Conservation (phyloP, 1,140 invertebrate species). For the Melanaphis sacchari region DNA sequence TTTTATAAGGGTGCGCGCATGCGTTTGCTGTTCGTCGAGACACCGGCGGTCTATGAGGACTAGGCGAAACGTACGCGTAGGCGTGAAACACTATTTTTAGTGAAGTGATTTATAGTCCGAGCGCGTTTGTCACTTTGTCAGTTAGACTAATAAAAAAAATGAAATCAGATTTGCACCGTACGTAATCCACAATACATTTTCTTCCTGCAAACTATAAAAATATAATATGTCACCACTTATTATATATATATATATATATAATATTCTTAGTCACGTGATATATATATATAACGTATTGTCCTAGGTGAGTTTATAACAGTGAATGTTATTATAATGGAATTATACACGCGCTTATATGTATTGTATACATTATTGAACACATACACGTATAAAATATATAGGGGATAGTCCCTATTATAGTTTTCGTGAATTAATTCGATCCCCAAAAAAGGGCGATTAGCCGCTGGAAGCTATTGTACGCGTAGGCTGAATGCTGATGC, state of each 20-base stretch:
- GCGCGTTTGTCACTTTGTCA: background rate
- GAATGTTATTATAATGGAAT: conserved; percentile 4
- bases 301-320: background rate
- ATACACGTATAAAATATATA: background rate
- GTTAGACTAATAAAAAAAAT: background rate
- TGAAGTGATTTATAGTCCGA: background rate
- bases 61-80: background rate
- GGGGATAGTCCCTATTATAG: background rate
- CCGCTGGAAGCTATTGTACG: background rate
- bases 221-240: background rate
- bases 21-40: background rate
- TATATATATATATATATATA: background rate
- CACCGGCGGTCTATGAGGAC: background rate
- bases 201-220: background rate
- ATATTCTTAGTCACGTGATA: background rate
- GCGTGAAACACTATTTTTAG: background rate
- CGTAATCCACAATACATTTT: background rate
- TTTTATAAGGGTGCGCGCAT: background rate
- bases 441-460: conserved; percentile 5
- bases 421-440: background rate
- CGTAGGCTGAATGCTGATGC: background rate
- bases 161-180: background rate
- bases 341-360: background rate
- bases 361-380: background rate
- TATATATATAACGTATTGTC: background rate